Conservation (phyloP, 1,140 invertebrate genomes). For the Aphis gossypii region DNA sequence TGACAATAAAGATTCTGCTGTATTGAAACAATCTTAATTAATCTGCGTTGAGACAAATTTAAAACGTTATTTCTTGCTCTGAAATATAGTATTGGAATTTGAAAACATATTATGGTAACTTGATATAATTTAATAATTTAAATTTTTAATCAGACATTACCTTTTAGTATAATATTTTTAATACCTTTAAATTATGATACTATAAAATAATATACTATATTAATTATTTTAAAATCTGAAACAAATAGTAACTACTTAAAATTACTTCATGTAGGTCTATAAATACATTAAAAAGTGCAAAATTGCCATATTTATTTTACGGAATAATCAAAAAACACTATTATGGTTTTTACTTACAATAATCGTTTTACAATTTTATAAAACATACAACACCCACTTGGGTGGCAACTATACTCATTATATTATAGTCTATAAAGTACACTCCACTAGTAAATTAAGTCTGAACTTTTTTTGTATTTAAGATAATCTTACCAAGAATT, state of each 20-base stretch:
- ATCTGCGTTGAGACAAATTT: too few species aligned
- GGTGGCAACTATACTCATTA: neutral
- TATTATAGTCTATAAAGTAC: neutral
- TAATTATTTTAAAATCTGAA: too few species aligned
- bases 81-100: neutral
- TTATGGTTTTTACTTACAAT: neutral
- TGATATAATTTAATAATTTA: too few species aligned
- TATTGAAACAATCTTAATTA: neutral
- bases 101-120: too few species aligned
- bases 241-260: too few species aligned
- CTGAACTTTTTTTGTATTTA: neutral
- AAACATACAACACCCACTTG: neutral
- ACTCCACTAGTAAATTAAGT: neutral
- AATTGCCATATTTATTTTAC: too few species aligned
- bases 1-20: neutral
- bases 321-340: too few species aligned
- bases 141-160: too few species aligned
- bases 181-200: neutral
- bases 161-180: neutral
- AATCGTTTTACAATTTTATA: neutral
- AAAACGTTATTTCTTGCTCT: too few species aligned
- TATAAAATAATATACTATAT: too few species aligned
- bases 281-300: too few species aligned
- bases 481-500: neutral
- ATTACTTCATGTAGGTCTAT: too few species aligned